Percentiles rank a stretch among this genome's conserved stretches.
These are phyloP conservation scores for Orchesella cincta DNA, from an alignment of 1,140 invertebrate species.

Conservation along the genomic window DNA sequence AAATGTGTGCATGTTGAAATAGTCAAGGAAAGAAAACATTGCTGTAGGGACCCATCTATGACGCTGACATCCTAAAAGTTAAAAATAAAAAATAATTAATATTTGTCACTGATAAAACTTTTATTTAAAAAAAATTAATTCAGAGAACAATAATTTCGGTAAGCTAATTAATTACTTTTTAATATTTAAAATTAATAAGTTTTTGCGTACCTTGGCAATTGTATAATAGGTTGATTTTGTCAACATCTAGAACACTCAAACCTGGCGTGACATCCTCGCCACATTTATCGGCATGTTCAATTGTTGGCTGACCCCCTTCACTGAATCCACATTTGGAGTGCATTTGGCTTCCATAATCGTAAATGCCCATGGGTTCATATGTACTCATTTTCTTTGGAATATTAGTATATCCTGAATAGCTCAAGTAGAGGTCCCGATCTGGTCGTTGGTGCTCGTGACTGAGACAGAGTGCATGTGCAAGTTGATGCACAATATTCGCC, in stretches of 20 bases:
- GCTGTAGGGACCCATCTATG: not conserved
- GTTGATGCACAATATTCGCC: not conserved
- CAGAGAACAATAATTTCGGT: no score
- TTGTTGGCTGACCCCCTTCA: not conserved
- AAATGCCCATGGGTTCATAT: not conserved
- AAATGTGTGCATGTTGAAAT: not conserved
- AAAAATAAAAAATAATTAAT: no score
- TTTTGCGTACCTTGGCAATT: slow-evolving; percentile 11
- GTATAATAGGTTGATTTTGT: slow-evolving; percentile 4
- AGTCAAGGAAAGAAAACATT: not conserved
- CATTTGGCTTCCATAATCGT: slow-evolving; percentile 11
- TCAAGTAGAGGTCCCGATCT: not conserved
- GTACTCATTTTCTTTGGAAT: not conserved
- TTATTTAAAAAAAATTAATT: no score
- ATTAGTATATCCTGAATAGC: not conserved
- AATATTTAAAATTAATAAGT: no score
- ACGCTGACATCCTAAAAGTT: no score
- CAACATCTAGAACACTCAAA: not conserved
- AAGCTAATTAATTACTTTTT: no score
- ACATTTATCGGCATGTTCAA: not conserved
- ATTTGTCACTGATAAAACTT: no score
- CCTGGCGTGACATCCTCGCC: not conserved
- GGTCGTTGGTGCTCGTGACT: not conserved
- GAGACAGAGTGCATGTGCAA: not conserved
- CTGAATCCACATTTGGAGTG: not conserved